Evolutionary conservation across 2,113 vertebrate genomes (phyloP), one percentile per base, ranked within the genome.

Genomic region (Leucoraja erinaceus): DNA sequence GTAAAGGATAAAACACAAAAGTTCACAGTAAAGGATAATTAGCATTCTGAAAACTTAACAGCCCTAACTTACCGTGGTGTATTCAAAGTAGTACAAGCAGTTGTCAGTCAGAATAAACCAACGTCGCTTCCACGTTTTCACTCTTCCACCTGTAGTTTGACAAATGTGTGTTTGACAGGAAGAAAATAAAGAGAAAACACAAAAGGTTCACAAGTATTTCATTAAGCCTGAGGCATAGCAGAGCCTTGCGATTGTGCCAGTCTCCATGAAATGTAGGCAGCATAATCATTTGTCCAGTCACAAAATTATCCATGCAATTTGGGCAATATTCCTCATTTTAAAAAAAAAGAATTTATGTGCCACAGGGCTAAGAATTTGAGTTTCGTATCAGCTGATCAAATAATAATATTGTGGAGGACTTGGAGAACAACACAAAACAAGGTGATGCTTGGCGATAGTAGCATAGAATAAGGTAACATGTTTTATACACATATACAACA

Each of bases 81-180:
- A 99, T 94, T 99, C 99, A 31, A 99, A 99, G 97, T 99, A 99
- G 96, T 99, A 99, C 2, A 99, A 97, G 95, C 99, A 99, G 96
- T 99, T 99, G 94, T 99, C 99, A 0, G 99, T 99, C 94, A 99
- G 97, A 93, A 99, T 99, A 95, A 99, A 99, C 99, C 99, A 99
- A 93, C 99, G 97, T 6, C 99, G 96, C 94, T 99, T 99, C 99
- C 99, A 99, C 1, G 99, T 99, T 96, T 99, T 99, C 93, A 99
- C 98, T 79, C 99, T 96, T 95, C 99, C 99, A 77, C 99, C 99
- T 99, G 96, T 33, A 90, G 94, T 72, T 91, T 91, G 83, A 88
- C 59, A 72, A 72, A 91, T 91, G 20, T 14, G 33, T 70, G 47
- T 72, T 91, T 91, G 90, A 68, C 18, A 74, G 68, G 70, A 72